A percentile compares a stretch with the other conserved stretches of the same genome.
Evolutionary conservation across 2,888 invertebrate genomes (phyloP).

Genomic region (Hypomecis atomaria): DNA sequence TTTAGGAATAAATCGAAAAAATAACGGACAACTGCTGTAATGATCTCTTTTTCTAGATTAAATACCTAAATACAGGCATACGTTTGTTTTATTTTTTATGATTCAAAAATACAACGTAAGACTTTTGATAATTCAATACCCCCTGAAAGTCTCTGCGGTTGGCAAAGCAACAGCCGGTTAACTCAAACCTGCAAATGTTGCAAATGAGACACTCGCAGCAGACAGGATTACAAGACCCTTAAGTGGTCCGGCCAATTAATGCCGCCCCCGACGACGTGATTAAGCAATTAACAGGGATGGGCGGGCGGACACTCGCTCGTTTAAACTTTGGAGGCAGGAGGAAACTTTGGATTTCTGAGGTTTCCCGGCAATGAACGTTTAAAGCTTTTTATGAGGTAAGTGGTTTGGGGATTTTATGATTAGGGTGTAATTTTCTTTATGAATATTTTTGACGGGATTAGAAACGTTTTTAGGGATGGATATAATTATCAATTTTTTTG

Average conservation of each 20-base stretch:
- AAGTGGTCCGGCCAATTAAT: constrained; percentile 82
- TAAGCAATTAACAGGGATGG: constrained; percentile 82
- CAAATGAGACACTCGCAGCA: no score
- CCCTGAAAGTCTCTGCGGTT: no score
- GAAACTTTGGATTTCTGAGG: constrained; percentile 62
- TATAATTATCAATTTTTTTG: neutral
- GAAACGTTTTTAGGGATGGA: neutral
- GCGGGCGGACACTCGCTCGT: constrained; percentile 75
- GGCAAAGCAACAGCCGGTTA: no score
- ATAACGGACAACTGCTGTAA: no score
- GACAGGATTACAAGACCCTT: constrained; percentile 36
- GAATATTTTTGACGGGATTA: constrained; percentile 34
- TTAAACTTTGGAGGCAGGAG: constrained; percentile 63
- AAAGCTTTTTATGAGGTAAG: constrained; percentile 48
- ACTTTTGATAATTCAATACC: no score
- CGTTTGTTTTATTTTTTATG: no score
- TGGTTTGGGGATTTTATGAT: constrained; percentile 47
- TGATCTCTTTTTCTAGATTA: no score
- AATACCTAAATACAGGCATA: no score
- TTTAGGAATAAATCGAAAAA: no score
- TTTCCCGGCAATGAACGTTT: constrained; percentile 49
- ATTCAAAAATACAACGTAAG: no score
- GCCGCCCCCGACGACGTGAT: constrained; percentile 75
- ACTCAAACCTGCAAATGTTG: no score
- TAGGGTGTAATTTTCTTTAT: constrained; percentile 38